A percentile compares a stretch with the other conserved stretches of the same genome.
Conservation (phyloP, 2,113 vertebrate species). For the Lophius piscatorius region DNA sequence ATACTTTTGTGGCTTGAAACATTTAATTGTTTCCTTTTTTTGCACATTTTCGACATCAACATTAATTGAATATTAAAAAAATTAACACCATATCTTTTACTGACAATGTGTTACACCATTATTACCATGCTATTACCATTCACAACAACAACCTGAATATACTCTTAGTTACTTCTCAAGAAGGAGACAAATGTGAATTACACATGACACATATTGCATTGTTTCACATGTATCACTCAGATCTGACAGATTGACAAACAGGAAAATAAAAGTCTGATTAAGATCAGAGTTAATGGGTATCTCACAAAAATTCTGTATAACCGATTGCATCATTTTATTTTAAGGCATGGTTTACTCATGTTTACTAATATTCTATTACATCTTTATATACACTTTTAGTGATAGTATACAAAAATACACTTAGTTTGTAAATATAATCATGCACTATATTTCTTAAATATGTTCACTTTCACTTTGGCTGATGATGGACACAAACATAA, state of each 20-base stretch:
- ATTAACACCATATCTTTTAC: conserved; percentile 9
- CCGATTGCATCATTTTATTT: conserved; percentile 41
- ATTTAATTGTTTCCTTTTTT: too few relatives aligned
- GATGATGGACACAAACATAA: conserved; percentile 20
- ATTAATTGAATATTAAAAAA: conserved; percentile 26
- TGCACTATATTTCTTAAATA: conserved; percentile 17
- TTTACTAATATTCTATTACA: background rate
- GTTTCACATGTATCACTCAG: conserved; percentile 26
- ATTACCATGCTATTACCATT: background rate
- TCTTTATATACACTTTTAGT: conserved; percentile 11
- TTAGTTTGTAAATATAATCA: conserved; percentile 40
- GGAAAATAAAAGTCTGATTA: conserved; percentile 9
- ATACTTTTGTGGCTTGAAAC: conserved; percentile 27
- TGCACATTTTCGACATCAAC: too few relatives aligned
- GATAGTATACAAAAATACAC: conserved; percentile 54
- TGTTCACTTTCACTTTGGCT: conserved; percentile 47
- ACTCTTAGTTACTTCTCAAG: background rate
- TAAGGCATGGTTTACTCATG: conserved; percentile 56
- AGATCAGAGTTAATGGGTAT: conserved; percentile 24
- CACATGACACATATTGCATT: conserved; percentile 44
- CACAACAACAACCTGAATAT: conserved; percentile 1
- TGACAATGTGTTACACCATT: conserved; percentile 3
- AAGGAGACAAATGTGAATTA: background rate
- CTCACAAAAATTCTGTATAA: conserved; percentile 14
- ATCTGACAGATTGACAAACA: too few relatives aligned